phyloP scores from a whole-genome alignment of 2,888 invertebrate genomes.

The Aleiodes testaceus region DNA sequence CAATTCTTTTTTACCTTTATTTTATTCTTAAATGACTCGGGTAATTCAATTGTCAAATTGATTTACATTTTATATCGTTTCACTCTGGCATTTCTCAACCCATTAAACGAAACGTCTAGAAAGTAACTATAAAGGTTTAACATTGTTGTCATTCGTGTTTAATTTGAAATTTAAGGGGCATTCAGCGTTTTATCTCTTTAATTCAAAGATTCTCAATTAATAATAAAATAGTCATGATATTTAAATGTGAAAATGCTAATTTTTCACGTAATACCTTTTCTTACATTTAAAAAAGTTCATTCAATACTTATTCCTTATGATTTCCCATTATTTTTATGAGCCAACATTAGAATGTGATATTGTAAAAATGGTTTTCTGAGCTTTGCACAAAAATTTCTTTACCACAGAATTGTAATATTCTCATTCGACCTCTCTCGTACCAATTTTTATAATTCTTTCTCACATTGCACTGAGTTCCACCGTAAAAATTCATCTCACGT shows the following conservation, averaged over 20 bases:
- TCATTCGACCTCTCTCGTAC: constrained; percentile 22
- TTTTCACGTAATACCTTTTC: constrained; percentile 34
- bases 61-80: no score
- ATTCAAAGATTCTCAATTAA: no score
- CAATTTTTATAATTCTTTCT: constrained; percentile 3
- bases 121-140: no score
- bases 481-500: constrained; percentile 59
- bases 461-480: not conserved
- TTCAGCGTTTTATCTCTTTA: no score
- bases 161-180: no score
- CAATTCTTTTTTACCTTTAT: no score
- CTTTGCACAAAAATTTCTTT: constrained; percentile 25
- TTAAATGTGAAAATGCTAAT: constrained; percentile 38
- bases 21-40: no score
- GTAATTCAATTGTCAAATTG: no score
- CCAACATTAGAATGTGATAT: not conserved
- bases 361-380: constrained; percentile 53
- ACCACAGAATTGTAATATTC: constrained; percentile 32
- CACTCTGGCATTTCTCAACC: no score
- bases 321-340: constrained; percentile 21
- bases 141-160: no score
- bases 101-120: no score
- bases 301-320: not conserved
- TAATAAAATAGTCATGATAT: not conserved
- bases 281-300: constrained; percentile 52